phyloP scores from a whole-genome alignment of 2,113 vertebrate genomes.

The Neogobius melanostomus region DNA sequence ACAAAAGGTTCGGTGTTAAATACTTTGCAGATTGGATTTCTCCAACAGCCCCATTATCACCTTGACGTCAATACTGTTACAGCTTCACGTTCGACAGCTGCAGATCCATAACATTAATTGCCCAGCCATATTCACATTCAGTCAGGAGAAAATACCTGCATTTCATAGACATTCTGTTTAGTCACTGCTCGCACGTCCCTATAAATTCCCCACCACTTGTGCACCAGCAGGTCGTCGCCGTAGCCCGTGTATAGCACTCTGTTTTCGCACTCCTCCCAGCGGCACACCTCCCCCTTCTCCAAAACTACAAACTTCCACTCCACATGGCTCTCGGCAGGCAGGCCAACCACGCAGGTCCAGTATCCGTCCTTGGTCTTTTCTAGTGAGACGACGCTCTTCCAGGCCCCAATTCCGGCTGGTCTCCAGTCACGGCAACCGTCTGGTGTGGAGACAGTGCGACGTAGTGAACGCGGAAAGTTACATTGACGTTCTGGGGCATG shows the following conservation, averaged over 20 bases:
- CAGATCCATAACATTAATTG: too few relatives aligned
- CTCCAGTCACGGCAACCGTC: conserved; percentile 83
- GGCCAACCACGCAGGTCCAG: conserved; percentile 80
- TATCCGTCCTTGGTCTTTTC: conserved; percentile 77
- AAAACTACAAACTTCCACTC: conserved; percentile 95
- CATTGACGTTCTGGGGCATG: conserved; percentile 75
- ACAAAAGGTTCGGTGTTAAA: too few relatives aligned
- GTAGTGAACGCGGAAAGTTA: conserved; percentile 89
- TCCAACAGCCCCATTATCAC: too few relatives aligned
- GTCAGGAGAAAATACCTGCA: not conserved
- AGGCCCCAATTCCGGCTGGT: conserved; percentile 83
- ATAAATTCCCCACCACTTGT: conserved; percentile 84
- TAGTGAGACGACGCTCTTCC: conserved; percentile 83
- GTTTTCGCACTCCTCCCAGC: conserved; percentile 94
- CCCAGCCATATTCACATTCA: not conserved
- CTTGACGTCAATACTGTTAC: too few relatives aligned
- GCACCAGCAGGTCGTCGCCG: conserved; percentile 74
- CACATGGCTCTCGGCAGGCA: conserved; percentile 80
- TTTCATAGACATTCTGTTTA: not conserved
- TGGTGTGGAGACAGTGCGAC: conserved; percentile 74
- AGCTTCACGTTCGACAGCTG: too few relatives aligned
- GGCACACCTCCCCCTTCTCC: conserved; percentile 82
- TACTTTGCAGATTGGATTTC: too few relatives aligned
- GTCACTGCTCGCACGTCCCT: not conserved
- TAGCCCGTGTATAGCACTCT: conserved; percentile 80